Conservation (phyloP, 2,113 vertebrate genomes). For the Nannobrachium achirus region DNA sequence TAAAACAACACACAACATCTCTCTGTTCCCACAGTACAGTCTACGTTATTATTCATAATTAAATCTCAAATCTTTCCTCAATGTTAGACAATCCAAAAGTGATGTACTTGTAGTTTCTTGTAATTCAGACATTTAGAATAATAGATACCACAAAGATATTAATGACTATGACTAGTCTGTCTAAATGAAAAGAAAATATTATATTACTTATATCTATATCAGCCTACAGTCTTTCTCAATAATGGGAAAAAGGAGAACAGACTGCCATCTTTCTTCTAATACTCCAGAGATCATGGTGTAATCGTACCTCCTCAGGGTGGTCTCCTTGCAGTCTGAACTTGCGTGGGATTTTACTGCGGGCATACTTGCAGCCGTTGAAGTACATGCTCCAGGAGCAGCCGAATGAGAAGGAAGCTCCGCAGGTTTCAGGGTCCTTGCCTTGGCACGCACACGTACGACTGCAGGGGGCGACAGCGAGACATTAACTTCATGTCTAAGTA, state of each 20-base stretch:
- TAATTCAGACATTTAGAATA: no score
- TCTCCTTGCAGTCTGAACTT: constrained; percentile 97
- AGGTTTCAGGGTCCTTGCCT: constrained; percentile 92
- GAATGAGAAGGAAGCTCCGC: constrained; percentile 97
- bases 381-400: constrained; percentile 99
- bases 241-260: no score
- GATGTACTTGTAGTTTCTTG: no score
- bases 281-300: not conserved
- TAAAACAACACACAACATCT: not conserved
- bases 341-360: constrained; percentile 94
- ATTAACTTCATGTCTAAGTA: not conserved
- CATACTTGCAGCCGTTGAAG: constrained; percentile 98
- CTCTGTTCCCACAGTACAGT: no score
- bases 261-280: not conserved
- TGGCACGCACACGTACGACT: constrained; percentile 99
- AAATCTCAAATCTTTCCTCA: no score
- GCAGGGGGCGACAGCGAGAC: constrained; percentile 60
- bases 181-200: no score
- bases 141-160: no score
- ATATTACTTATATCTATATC: no score
- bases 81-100: no score
- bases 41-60: no score
- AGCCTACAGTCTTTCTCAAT: no score
- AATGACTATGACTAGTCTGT: no score
- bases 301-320: constrained; percentile 89